Conservation (phyloP, 1,140 invertebrate species). For the Pogonomyrmex californicus region DNA sequence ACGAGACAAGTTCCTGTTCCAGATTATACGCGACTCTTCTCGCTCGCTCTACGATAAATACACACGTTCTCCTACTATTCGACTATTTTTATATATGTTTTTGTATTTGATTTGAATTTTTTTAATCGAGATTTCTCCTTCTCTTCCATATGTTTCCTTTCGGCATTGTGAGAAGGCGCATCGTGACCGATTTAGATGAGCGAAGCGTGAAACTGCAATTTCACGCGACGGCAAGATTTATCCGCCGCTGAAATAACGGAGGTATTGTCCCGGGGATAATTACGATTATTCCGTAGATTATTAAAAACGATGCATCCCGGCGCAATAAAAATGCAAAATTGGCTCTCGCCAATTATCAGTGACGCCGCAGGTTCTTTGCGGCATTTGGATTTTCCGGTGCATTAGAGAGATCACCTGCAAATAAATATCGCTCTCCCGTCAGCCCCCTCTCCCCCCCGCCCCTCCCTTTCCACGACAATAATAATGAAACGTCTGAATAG, state of each 20-base stretch:
- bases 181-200: slow-evolving; percentile 3
- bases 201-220: not conserved
- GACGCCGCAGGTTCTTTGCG: not conserved
- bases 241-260: not conserved
- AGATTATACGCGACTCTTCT: not conserved
- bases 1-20: not conserved
- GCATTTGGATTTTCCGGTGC: not conserved
- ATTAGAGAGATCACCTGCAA: not conserved
- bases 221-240: not conserved
- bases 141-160: not conserved
- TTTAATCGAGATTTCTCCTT: not conserved
- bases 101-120: not conserved
- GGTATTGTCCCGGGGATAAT: not conserved
- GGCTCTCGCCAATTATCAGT: not conserved
- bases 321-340: not conserved
- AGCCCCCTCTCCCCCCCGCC: not conserved
- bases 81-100: not conserved
- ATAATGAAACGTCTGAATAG: slow-evolving; percentile 53
- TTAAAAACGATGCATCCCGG: not conserved
- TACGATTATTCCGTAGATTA: slow-evolving; percentile 24
- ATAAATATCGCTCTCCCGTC: slow-evolving; percentile 14
- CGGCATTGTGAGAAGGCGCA: not conserved
- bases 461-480: not conserved
- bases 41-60: not conserved
- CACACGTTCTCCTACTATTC: not conserved